Base-by-base conservation (phyloP, 2,888 invertebrate genomes). In the Spilosoma lubricipeda region DNA sequence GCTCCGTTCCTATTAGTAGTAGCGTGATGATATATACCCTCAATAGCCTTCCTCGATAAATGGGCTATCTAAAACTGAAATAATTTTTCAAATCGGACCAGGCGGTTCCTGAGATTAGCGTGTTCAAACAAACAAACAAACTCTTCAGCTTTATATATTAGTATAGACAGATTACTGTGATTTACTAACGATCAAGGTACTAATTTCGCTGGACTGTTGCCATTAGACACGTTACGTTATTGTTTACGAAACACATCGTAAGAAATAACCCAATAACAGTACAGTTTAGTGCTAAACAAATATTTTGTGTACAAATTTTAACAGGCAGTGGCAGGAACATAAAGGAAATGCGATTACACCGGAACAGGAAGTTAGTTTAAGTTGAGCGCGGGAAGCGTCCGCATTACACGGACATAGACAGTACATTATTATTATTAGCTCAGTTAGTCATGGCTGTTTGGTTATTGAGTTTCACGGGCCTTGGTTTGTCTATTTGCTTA, bases 341-440 rank as follows among this genome's bases (percentile, higher is more conserved):
- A 90, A 90, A 90, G 94, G 93, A 93, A 95, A 94, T 93, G 88
- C 89, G 90, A 93, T 94, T 93, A 94, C 89, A 90, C 82, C 88
- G 89, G 87, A 88, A 90, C 86, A 90, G 93, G 93, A 94, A 93
- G 93, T 93, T 93, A 90, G 93, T 92, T 91, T 91, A 93, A 93
- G 89, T 93, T 92, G 82, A 88, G 84, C 86, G 85, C 86, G 86
- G 85, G 83, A 87, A 88, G 88, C 87, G 85, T 90, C 88, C 90
- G 87, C 84, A 82, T 82, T 88, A 87, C 88, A 87, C 90, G 90
- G 75, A 77, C 27, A 64, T 63, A 78, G 70, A 71, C 77, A 72
- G 65, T 77, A 85, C 83, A 85, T 82, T 82, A 80, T 78, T 80
- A 82, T 84, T 80, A 78, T 82, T 82, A 82, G 75, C 70, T 72